phyloP scores from a whole-genome alignment of 2,113 vertebrate species.

The Pyxicephalus adspersus region DNA sequence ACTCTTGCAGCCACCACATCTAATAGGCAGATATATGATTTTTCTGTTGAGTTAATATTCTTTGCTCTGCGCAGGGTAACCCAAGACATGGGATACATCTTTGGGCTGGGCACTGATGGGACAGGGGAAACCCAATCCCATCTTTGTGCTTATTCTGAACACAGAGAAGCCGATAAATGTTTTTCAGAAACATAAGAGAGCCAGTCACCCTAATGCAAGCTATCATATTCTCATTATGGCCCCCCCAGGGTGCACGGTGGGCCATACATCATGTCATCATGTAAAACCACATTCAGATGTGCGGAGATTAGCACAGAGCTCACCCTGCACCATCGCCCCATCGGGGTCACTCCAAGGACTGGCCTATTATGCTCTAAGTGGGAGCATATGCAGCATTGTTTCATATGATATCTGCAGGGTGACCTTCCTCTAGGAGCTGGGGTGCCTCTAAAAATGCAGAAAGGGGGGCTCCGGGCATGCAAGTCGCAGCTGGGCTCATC shows the following conservation, averaged over 20 bases:
- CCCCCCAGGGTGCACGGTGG: background rate
- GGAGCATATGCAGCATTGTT: slow-evolving; percentile 3
- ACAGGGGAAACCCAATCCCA: too few relatives aligned
- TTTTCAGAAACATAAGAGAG: too few relatives aligned
- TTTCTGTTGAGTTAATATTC: too few relatives aligned
- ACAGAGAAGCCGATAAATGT: too few relatives aligned
- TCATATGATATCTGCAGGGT: background rate
- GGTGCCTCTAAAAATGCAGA: background rate
- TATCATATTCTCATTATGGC: too few relatives aligned
- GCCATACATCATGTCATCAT: slow-evolving; percentile 14
- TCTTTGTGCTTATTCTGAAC: too few relatives aligned
- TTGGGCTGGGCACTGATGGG: too few relatives aligned
- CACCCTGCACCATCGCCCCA: background rate
- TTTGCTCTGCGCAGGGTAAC: too few relatives aligned
- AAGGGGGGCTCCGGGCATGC: background rate
- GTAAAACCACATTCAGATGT: slow-evolving; percentile 7
- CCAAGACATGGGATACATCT: too few relatives aligned
- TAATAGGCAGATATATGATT: too few relatives aligned
- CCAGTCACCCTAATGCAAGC: too few relatives aligned
- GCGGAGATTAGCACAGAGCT: background rate
- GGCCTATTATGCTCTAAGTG: slow-evolving; percentile 8
- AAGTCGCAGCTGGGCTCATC: background rate
- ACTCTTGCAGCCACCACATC: too few relatives aligned
- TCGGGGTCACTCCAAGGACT: slow-evolving; percentile 4
- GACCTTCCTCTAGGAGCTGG: background rate